phyloP scores from a whole-genome alignment of 2,888 invertebrate species.

The Pammene aurita region DNA sequence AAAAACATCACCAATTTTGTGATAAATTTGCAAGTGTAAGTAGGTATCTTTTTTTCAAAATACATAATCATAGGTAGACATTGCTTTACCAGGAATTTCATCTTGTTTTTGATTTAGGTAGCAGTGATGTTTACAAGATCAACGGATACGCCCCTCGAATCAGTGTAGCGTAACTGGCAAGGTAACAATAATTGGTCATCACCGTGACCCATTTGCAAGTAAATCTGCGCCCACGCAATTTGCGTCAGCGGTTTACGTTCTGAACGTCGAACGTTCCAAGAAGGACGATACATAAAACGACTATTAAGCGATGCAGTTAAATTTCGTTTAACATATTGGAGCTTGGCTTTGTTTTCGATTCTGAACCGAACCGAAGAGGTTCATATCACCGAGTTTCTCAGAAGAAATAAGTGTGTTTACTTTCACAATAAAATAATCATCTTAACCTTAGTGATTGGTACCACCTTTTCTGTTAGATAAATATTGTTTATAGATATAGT shows the following conservation, averaged over 20 bases:
- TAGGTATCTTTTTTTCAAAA: too few species aligned
- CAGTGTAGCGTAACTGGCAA: constrained; percentile 29
- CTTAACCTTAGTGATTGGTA: too few species aligned
- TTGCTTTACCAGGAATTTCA: too few species aligned
- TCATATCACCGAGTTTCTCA: too few species aligned
- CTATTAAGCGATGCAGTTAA: constrained; percentile 16
- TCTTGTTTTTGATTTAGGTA: too few species aligned
- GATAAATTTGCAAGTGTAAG: too few species aligned
- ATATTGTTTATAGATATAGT: too few species aligned
- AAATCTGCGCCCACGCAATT: constrained; percentile 74
- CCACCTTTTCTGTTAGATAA: too few species aligned
- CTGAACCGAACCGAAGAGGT: too few species aligned
- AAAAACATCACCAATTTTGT: not conserved
- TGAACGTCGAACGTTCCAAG: constrained; percentile 45
- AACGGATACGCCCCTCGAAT: not conserved
- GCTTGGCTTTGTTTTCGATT: not conserved
- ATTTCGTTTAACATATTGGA: not conserved
- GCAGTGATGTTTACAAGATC: not conserved
- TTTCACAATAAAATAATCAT: too few species aligned
- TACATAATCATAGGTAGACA: too few species aligned
- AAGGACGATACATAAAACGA: constrained; percentile 26
- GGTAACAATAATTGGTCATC: constrained; percentile 51
- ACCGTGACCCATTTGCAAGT: constrained; percentile 75
- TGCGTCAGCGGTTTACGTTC: constrained; percentile 60
- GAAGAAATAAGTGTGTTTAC: too few species aligned